phyloP scores from a whole-genome alignment of 2,797 vertebrate species.

The Alcedo quadribrachys region DNA sequence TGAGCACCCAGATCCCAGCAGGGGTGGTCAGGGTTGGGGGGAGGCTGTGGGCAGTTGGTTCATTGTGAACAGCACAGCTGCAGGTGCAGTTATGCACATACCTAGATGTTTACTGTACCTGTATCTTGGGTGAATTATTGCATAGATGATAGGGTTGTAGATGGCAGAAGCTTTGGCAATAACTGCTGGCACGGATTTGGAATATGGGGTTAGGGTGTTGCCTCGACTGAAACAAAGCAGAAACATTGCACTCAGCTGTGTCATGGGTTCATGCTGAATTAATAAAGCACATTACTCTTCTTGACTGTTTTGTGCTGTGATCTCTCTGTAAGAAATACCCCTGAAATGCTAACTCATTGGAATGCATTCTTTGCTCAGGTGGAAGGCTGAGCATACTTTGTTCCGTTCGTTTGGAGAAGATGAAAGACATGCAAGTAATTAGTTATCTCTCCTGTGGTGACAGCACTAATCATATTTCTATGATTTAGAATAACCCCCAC shows the following conservation, averaged over 20 bases:
- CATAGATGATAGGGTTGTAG: conserved; percentile 92
- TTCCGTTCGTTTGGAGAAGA: background rate
- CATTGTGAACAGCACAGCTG: background rate
- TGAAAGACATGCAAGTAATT: background rate
- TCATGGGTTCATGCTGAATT: background rate
- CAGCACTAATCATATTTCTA: background rate
- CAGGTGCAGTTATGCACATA: background rate
- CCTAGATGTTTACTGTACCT: conserved; percentile 76
- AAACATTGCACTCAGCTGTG: conserved; percentile 4
- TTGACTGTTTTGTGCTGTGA: background rate
- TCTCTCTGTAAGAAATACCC: background rate
- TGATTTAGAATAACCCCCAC: background rate
- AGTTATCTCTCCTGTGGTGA: background rate
- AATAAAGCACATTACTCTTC: background rate
- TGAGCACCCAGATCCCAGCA: fast-evolving
- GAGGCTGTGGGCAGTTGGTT: background rate
- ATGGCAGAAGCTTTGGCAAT: conserved; percentile 90
- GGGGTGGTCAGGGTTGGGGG: too few relatives aligned
- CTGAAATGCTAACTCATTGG: background rate
- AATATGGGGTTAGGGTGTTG: conserved; percentile 84
- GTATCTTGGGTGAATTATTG: conserved; percentile 90
- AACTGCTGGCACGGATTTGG: conserved; percentile 88
- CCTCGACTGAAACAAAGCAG: conserved; percentile 76
- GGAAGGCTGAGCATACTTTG: background rate
- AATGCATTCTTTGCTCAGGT: background rate